phyloP scores from a whole-genome alignment of 2,888 invertebrate genomes.

The Drosophila quinaria region DNA sequence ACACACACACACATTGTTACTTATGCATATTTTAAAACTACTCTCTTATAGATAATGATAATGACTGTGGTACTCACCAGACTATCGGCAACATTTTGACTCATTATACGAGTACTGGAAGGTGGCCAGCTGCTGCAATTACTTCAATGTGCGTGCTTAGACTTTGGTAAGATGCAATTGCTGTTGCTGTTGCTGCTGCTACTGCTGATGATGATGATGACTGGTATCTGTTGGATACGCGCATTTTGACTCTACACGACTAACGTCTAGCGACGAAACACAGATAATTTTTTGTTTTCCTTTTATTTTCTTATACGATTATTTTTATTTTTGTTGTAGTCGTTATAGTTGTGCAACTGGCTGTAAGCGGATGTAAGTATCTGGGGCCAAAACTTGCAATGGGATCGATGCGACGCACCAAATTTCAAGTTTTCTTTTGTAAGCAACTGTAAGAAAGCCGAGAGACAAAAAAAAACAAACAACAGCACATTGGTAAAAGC shows the following conservation, averaged over 20 bases:
- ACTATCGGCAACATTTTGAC: constrained; percentile 86
- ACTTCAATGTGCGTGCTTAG: constrained; percentile 71
- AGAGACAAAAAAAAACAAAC: constrained; percentile 21
- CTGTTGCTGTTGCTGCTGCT: constrained; percentile 29
- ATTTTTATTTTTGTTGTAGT: constrained; percentile 25
- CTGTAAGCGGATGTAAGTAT: constrained; percentile 64
- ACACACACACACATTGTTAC: background rate
- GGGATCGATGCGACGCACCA: constrained; percentile 55
- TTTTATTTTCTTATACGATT: constrained; percentile 23
- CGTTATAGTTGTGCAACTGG: constrained; percentile 57
- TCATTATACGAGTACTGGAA: constrained; percentile 78
- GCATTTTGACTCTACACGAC: constrained; percentile 68
- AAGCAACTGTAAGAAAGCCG: constrained; percentile 71
- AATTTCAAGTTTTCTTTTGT: constrained; percentile 69
- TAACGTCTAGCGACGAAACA: constrained; percentile 57
- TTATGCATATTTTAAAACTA: constrained; percentile 11
- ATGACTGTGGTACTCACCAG: constrained; percentile 81
- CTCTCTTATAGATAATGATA: constrained; percentile 14
- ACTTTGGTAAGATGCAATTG: constrained; percentile 75
- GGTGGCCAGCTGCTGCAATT: constrained; percentile 71
- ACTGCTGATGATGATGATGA: constrained; percentile 54
- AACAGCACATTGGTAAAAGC: constrained; percentile 60
- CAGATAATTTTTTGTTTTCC: constrained; percentile 36
- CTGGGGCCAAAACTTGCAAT: constrained; percentile 67
- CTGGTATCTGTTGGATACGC: constrained; percentile 69